Evolutionary conservation across 2,113 vertebrate genomes (phyloP), one percentile per base, ranked within the genome.

Genomic region (Cephalopholis sonnerati): DNA sequence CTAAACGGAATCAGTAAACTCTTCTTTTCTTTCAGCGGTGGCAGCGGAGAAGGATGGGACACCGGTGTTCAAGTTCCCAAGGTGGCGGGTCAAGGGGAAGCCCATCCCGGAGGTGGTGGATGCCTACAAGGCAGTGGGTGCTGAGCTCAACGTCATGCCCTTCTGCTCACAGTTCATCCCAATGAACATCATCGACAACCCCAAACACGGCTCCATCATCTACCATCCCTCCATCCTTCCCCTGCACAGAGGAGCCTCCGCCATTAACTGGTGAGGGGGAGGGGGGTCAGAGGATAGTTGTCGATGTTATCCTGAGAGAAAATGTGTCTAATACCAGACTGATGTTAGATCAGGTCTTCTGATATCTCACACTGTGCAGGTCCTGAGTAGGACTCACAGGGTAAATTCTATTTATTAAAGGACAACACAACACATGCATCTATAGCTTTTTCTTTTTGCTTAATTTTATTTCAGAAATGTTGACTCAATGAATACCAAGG

Each of bases 151-250:
- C 2, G 98, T 99, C 87, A 96, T 99, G 90, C 98, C 98, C 0
- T 99, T 99, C 95, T 99, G 98, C 91, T 97, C 97, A 1, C 98
- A 99, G 94, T 99, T 99, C 90, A 99, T 99, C 89, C 98, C 98
- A 70, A 99, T 99, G 97, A 97, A 97, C 62, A 87, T 99, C 62
- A 99, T 99, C 65, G 95, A 98, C 36, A 57, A 94, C 67, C 98
- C 98, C 20, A 95, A 94, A 86, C 96, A 98, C 0, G 98, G 98
- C 54, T 99, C 98, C 75, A 98, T 99, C 93, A 97, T 99, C 89
- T 99, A 99, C 88, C 98, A 99, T 83, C 98, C 98, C 0, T 99
- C 98, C 50, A 95, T 99, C 86, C 96, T 99, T 70, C 98, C 98
- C 41, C 97, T 95, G 63, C 98, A 99, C 93, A 94, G 98, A 88